These are phyloP conservation scores for Atta texana DNA, from an alignment of 1,140 invertebrate genomes.

Conservation along the genomic window DNA sequence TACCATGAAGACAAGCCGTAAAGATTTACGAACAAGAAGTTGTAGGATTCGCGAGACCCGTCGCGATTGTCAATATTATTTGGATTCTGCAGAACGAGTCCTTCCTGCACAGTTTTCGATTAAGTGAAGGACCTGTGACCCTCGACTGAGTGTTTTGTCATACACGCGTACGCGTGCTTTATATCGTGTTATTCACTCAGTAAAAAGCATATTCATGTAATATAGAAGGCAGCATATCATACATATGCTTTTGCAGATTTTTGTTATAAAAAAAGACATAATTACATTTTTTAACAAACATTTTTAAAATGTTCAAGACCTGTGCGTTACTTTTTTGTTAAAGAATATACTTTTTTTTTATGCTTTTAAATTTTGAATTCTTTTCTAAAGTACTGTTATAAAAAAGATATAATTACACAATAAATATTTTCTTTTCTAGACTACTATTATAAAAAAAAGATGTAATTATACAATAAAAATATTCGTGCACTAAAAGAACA, in stretches of 20 bases:
- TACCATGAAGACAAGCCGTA: constrained; percentile 70
- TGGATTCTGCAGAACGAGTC: constrained; percentile 6
- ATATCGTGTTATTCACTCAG: neutral
- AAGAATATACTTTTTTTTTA: no score
- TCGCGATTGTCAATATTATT: constrained; percentile 63
- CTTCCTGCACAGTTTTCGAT: neutral
- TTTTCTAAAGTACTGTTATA: neutral
- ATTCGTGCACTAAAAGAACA: no score
- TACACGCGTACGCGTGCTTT: neutral
- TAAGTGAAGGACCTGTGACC: neutral
- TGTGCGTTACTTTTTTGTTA: no score
- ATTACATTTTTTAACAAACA: neutral
- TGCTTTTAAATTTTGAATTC: neutral
- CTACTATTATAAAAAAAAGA: no score
- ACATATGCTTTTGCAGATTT: neutral
- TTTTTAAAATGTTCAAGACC: no score
- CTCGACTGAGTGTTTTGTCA: neutral
- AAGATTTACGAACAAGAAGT: constrained; percentile 74
- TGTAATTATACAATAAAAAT: no score
- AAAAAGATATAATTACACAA: neutral
- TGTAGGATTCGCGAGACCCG: constrained; percentile 59
- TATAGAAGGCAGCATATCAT: neutral
- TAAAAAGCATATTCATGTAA: neutral
- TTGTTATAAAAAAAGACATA: neutral
- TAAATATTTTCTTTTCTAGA: neutral